Percentiles rank a stretch among this genome's conserved stretches.
phyloP scores from a whole-genome alignment of 2,888 invertebrate genomes.

The Silvanus unidentatus region DNA sequence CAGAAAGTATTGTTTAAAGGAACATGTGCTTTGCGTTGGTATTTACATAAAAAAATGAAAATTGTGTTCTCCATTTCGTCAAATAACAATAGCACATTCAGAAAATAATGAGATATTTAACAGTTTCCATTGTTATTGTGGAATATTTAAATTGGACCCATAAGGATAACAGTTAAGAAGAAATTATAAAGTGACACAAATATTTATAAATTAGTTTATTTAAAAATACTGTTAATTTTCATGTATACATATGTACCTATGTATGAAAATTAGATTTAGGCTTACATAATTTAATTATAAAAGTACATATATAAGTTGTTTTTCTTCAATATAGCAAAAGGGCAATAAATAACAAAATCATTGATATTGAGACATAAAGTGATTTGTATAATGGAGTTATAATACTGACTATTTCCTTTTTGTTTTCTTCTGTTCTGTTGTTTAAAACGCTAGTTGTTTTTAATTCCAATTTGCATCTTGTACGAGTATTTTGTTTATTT shows the following conservation, averaged over 20 bases:
- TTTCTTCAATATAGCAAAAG: conserved; percentile 8
- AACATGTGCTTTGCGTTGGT: too few species aligned
- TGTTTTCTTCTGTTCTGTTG: too few species aligned
- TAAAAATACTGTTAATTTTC: conserved; percentile 16
- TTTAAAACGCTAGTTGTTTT: too few species aligned
- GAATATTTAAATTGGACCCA: too few species aligned
- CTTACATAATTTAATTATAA: conserved; percentile 14
- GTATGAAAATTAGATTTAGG: conserved; percentile 15
- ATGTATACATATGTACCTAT: too few species aligned
- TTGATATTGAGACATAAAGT: conserved; percentile 9
- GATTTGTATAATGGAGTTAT: conserved; percentile 8
- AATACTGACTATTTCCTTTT: conserved; percentile 13
- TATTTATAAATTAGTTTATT: conserved; percentile 20
- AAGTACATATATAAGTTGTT: not conserved
- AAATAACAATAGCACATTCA: too few species aligned
- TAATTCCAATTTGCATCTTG: conserved; percentile 7
- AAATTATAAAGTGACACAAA: conserved; percentile 11
- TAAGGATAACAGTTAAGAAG: too few species aligned
- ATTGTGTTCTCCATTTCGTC: too few species aligned
- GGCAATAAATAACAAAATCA: conserved; percentile 13
- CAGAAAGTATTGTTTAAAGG: too few species aligned
- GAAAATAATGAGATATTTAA: too few species aligned
- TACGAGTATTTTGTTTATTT: conserved; percentile 19
- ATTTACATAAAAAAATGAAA: too few species aligned
- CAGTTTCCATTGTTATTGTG: too few species aligned